phyloP scores from a whole-genome alignment of 2,113 vertebrate species.

The Gymnorhina tibicen region DNA sequence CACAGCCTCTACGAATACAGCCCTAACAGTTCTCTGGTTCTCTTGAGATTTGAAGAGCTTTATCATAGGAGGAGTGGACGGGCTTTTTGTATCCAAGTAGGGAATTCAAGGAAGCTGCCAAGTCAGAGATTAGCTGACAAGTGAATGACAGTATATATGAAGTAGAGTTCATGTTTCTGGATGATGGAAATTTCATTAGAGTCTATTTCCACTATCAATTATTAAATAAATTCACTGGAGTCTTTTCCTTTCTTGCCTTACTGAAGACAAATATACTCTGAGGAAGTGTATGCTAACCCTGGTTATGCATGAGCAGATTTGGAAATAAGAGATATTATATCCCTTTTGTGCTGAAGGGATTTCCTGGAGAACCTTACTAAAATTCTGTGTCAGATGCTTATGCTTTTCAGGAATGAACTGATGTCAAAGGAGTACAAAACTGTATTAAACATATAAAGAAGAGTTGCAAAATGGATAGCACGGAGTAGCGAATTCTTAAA shows the following conservation, averaged over 20 bases:
- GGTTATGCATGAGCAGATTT: conserved; percentile 54
- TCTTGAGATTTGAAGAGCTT: neutral
- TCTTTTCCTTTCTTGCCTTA: conserved; percentile 56
- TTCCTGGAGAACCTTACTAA: conserved; percentile 38
- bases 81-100: neutral
- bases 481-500: neutral
- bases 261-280: conserved; percentile 50
- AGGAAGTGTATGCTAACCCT: conserved; percentile 38
- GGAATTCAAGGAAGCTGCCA: conserved; percentile 41
- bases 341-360: neutral
- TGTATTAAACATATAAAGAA: neutral
- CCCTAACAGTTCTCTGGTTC: neutral
- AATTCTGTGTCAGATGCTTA: conserved; percentile 22
- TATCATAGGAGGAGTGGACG: neutral
- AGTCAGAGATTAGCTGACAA: conserved; percentile 40
- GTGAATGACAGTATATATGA: conserved; percentile 56
- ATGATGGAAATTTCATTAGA: conserved; percentile 92
- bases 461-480: neutral
- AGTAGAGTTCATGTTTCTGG: conserved; percentile 80
- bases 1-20: neutral
- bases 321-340: conserved; percentile 44
- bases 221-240: conserved; percentile 83
- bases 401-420: conserved; percentile 47
- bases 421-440: neutral
- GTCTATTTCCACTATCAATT: conserved; percentile 91